Percentiles rank a stretch among this genome's conserved stretches.
phyloP scores from a whole-genome alignment of 2,888 invertebrate genomes.

The Lacanobia wlatinum region DNA sequence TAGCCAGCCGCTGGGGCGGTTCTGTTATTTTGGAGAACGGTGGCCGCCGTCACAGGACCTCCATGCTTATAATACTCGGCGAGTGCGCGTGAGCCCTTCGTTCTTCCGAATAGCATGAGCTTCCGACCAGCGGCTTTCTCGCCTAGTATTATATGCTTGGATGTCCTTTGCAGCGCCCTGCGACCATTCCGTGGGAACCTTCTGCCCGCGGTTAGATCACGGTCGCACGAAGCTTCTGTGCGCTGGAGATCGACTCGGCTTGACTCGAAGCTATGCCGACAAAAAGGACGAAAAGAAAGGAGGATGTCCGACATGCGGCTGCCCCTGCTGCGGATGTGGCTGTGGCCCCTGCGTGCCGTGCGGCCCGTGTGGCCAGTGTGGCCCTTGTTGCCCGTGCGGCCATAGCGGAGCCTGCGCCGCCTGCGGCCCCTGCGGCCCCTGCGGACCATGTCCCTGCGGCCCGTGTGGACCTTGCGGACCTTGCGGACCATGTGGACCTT shows the following conservation, averaged over 20 bases:
- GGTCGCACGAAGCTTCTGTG: conserved; percentile 70
- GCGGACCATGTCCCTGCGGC: conserved; percentile 64
- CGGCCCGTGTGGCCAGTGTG: conserved; percentile 71
- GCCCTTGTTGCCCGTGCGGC: too few species aligned
- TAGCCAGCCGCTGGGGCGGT: conserved; percentile 70
- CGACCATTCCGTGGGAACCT: conserved; percentile 62
- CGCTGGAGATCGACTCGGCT: conserved; percentile 74
- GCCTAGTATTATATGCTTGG: conserved; percentile 86
- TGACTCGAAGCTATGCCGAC: conserved; percentile 69
- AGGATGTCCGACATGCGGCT: conserved; percentile 38
- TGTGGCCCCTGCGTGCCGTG: conserved; percentile 71
- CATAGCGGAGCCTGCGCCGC: too few species aligned
- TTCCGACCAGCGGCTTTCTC: conserved; percentile 76
- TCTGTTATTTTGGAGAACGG: conserved; percentile 87
- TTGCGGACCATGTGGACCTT: conserved; percentile 59
- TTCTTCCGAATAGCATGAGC: conserved; percentile 84
- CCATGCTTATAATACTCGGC: conserved; percentile 86
- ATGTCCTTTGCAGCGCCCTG: conserved; percentile 83
- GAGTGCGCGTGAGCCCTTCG: conserved; percentile 76
- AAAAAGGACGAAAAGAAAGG: conserved; percentile 71
- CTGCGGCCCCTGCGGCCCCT: conserved; percentile 63
- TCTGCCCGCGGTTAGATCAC: conserved; percentile 50
- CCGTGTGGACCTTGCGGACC: conserved; percentile 71
- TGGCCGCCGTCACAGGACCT: conserved; percentile 80
- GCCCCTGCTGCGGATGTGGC: conserved; percentile 68